Base-by-base conservation (phyloP, 2,888 invertebrate genomes). In the Pinctada fucata region DNA sequence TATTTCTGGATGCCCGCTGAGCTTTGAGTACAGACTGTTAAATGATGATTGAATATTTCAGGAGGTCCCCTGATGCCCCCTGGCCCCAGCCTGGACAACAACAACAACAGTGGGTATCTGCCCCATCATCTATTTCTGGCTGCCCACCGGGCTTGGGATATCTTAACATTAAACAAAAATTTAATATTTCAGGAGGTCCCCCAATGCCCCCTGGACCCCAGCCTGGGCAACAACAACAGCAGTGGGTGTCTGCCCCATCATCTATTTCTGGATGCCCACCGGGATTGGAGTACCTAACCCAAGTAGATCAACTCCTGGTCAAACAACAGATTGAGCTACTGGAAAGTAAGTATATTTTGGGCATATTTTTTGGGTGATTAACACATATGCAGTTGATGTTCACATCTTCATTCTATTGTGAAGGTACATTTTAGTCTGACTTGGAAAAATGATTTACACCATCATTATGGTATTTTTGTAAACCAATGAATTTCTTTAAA, bases 231-330 rank as follows among this genome's bases (percentile, higher is more conserved):
- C 31, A 31, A 1, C 78, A 78, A 67, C 70, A 65, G 16, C 83
- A 82, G 68, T 89, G 89, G 90, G 87, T 87, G 85, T 72, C 79
- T 0, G 79, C 84, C 45, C 90, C 90, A 2, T 79, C 84, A 48
- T 73, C 85, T 2, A 79, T 88, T 3, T 82, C 89, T 6, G 90
- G 90, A 1, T 90, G 90, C 78, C 91, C 92, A 0, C 88, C 90
- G 6, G 92, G 92, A 3, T 83, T 92, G 49, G 92, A 92, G 80
- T 91, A 91, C 76, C 85, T 91, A 49, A 87, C 89, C 3, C 83
- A 86, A 78, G 80, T 91, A 48, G 91, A 91, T 81, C 89, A 91
- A 74, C 80, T 92, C 1, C 78, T 91, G 2, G 82, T 89, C 0
- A 88, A 91, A 75, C 91, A 91, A 81, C 87, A 88, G 69, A 88